Base-by-base conservation (phyloP, 1,140 invertebrate species). In the Yoshiicerus persimilis region DNA sequence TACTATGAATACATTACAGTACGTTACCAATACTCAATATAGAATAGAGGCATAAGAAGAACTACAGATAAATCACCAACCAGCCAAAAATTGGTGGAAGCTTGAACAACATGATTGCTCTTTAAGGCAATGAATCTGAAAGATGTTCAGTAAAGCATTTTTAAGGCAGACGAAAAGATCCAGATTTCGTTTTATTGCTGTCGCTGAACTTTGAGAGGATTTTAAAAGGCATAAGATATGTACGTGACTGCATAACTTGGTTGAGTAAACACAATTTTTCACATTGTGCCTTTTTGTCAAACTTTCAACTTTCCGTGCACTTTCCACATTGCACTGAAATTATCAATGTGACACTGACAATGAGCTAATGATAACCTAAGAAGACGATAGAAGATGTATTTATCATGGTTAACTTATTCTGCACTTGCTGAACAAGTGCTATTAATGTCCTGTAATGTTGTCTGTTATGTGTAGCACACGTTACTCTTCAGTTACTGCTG, bases 261-360 rank as follows among this genome's bases (percentile, higher is more conserved):
- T 36, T 80, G 32, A 80, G 75, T 80, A 36, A 80, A 32, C 32
- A 80, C 75, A 80, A 38, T 36, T 80, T 80, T 80, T 80, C 75
- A 80, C 75, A 80, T 38, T 80, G 32, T 85, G 39, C 38, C 38
- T 85, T 85, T 84, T 85, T 85, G 39, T 47, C 84, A 56, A 85
- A 85, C 84, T 85, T 80, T 85, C 84, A 41, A 85, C 84, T 85
- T 85, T 85, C 23, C 84, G 84, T 47, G 47, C 23, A 85, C 47
- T 85, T 62, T 85, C 47, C 47, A 85, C 39, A 47, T 32, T 62
- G 23, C 23, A 85, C 84, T 85, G 20, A 85, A 23, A 56, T 30
- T 47, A 56, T 62, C 25, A 85, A 27, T 47, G 47, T 32, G 39
- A 85, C 84, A 62, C 47, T 32, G 39, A 56, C 83, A 47, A 47